phyloP scores from a whole-genome alignment of 2,113 vertebrate genomes.

The Caloenas nicobarica region DNA sequence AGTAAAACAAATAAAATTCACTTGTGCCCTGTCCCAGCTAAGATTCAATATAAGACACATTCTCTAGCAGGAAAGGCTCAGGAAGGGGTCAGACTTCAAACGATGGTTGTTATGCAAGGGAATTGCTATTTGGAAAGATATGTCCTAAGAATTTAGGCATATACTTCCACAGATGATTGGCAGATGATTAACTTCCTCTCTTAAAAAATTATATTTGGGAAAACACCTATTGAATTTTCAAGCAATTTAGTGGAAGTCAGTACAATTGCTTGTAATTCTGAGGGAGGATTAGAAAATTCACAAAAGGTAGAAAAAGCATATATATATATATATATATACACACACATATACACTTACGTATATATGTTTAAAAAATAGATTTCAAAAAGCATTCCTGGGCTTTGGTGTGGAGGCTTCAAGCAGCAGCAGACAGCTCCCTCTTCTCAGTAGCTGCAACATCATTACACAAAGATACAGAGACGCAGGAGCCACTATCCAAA shows the following conservation, averaged over 20 bases:
- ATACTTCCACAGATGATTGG: neutral
- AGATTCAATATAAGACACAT: neutral
- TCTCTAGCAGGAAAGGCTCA: neutral
- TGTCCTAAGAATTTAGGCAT: neutral
- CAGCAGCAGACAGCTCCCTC: neutral
- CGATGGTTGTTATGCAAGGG: neutral
- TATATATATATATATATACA: neutral
- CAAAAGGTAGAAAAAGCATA: neutral
- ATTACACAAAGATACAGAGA: constrained; percentile 10
- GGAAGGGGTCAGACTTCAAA: neutral
- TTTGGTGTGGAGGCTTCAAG: neutral
- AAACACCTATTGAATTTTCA: neutral
- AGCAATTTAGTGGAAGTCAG: neutral
- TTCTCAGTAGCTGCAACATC: constrained; percentile 8
- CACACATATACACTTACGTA: rapidly evolving
- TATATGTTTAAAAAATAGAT: constrained; percentile 11
- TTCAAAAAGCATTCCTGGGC: neutral
- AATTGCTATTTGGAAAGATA: neutral
- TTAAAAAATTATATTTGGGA: neutral
- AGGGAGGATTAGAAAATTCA: neutral
- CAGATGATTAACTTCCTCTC: neutral
- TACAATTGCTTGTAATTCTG: neutral
- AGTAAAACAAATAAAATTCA: neutral
- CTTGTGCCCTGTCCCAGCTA: neutral
- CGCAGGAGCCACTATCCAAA: constrained; percentile 22